Base-by-base conservation (phyloP, 2,797 vertebrate species). In the Distichodus sexfasciatus region DNA sequence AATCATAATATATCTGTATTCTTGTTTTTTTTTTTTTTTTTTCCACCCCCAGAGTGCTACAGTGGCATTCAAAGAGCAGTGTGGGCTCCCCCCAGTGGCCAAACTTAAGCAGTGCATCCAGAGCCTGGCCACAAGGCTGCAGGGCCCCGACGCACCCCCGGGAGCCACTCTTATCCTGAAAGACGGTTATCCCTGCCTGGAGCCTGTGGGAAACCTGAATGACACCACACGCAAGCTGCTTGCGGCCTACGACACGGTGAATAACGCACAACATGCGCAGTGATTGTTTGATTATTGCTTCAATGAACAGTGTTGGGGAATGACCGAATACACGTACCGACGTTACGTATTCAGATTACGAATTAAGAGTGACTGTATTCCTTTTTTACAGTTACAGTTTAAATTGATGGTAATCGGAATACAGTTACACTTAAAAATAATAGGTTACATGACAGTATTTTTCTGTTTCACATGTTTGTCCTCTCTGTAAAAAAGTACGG, bases 31-130 rank as follows among this genome's bases (percentile, higher is more conserved):
- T 53, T 74, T 29, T 62, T 48, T 11, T 33, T 1, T 31, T 3
- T 4, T 71, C 54, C 65, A n/a, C n/a, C n/a, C 29, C 1, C 83
- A 99, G 97, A 94, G 93, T 1, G 87, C 94, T 50, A 93, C 94
- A 0, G 87, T 94, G 76, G 92, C 93, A 0, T 86, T 98, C 76
- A 99, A 98, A 85, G 97, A 98, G 85, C 92, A 95, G 75, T 99
- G 97, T 35, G 97, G 96, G 83, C 94, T 99, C 82, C 94, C 96
- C 54, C 89, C 94, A 10, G 95, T 95, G 64, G 92, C 95, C 62
- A 98, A 93, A 79, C 86, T 97, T 74, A 98, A 98, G 86, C 96
- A 99, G 90, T 98, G 96, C 89, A 95, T 99, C 83, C 87, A 97
- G 83, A 96, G 93, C 28, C 82, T 98, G 82, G 91, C 93, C 72